phyloP scores from a whole-genome alignment of 2,113 vertebrate species.

The Spea multiplicata region DNA sequence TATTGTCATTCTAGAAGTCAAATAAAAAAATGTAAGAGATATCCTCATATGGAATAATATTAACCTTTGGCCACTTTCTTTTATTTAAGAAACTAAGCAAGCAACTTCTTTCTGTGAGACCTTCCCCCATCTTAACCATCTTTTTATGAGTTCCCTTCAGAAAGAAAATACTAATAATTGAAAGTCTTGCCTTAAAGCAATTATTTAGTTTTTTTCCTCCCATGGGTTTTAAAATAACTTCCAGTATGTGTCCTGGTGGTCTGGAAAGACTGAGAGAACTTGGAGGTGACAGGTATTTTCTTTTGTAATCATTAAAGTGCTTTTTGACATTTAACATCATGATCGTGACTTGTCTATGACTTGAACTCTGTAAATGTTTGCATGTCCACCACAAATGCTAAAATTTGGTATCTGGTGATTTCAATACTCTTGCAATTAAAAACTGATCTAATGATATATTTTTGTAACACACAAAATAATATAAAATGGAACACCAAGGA shows the following conservation, averaged over 20 bases:
- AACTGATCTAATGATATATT: too few species aligned
- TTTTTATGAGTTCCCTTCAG: constrained; percentile 17
- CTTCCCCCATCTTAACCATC: neutral
- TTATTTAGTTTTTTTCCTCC: neutral
- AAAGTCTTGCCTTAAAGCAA: constrained; percentile 38
- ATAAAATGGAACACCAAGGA: too few species aligned
- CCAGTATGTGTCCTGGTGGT: neutral
- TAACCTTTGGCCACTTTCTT: neutral
- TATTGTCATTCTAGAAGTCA: too few species aligned
- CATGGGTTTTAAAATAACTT: constrained; percentile 23
- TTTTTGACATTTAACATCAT: neutral
- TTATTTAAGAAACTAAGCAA: neutral
- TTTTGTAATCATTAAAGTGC: neutral
- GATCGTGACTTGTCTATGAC: neutral
- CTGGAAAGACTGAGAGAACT: constrained; percentile 9
- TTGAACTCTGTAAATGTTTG: neutral
- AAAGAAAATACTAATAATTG: constrained; percentile 28
- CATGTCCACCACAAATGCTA: neutral
- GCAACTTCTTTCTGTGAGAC: constrained; percentile 1
- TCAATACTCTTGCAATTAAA: too few species aligned
- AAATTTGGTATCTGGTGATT: too few species aligned
- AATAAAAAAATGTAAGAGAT: too few species aligned
- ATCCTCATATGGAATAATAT: neutral
- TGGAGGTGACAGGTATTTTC: neutral
- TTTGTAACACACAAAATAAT: too few species aligned